These are phyloP conservation scores for Drosophila varians DNA, from an alignment of 1,140 invertebrate genomes.

Conservation along the genomic window DNA sequence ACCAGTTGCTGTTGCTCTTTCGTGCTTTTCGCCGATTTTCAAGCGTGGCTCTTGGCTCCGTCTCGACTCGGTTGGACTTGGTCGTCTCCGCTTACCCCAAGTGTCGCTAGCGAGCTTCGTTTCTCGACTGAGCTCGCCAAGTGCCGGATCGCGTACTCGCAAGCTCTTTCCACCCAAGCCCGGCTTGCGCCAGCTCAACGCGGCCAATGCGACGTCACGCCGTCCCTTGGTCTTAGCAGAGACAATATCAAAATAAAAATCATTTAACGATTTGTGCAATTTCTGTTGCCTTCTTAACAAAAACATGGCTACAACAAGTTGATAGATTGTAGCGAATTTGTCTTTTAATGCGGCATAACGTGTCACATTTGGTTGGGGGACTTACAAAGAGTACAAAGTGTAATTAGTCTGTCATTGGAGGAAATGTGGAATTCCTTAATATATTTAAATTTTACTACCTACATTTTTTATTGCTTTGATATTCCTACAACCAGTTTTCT, in stretches of 20 bases:
- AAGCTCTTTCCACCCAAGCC: conserved; percentile 45
- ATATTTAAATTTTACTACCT: neutral
- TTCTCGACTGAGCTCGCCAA: conserved; percentile 67
- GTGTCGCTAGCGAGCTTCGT: conserved; percentile 75
- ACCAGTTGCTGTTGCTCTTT: conserved; percentile 37
- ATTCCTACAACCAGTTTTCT: neutral
- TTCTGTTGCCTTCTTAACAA: conserved; percentile 38
- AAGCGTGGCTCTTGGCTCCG: conserved; percentile 36
- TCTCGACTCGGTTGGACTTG: neutral
- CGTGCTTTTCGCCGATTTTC: conserved; percentile 42
- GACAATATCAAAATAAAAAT: neutral
- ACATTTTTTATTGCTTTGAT: too few species aligned
- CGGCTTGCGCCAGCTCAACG: conserved; percentile 21
- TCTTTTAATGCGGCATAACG: conserved; percentile 54
- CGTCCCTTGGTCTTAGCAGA: neutral
- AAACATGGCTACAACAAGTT: conserved; percentile 23
- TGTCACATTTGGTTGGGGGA: conserved; percentile 14
- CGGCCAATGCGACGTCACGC: neutral
- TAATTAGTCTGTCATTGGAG: neutral
- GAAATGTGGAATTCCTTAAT: neutral
- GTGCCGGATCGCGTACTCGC: conserved; percentile 49
- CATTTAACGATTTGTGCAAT: neutral
- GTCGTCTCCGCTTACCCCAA: conserved; percentile 65
- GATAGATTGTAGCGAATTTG: conserved; percentile 56
- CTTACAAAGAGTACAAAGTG: neutral